These are phyloP conservation scores for Aphelinus atriplicis DNA, from an alignment of 1,140 invertebrate genomes.

Conservation along the genomic window DNA sequence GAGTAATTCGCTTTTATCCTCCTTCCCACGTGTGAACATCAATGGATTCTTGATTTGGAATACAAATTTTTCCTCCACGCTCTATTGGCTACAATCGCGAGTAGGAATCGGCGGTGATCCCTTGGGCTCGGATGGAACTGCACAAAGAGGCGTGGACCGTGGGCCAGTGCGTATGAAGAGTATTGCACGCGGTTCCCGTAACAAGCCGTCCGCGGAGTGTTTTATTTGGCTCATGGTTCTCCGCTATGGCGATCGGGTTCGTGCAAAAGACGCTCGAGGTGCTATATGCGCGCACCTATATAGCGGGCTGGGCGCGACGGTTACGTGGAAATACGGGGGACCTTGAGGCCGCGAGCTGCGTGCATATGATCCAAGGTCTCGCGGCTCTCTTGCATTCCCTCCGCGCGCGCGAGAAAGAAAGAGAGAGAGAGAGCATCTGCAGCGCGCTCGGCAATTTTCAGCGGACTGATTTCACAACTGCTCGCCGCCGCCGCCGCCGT, in stretches of 20 bases:
- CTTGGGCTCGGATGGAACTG: too few relatives aligned
- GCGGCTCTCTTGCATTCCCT: neutral
- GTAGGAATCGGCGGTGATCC: too few relatives aligned
- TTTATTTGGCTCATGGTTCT: neutral
- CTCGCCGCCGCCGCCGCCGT: neutral
- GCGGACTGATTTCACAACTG: conserved; percentile 4
- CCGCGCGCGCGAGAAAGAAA: neutral
- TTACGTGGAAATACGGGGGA: conserved; percentile 13
- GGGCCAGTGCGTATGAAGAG: too few relatives aligned
- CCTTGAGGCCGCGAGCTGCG: conserved; percentile 6
- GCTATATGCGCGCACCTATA: neutral
- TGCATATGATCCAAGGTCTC: conserved; percentile 25
- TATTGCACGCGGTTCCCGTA: conserved; percentile 13
- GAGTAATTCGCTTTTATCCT: too few relatives aligned
- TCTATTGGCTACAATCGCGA: too few relatives aligned
- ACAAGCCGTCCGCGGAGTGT: neutral
- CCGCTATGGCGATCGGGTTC: neutral
- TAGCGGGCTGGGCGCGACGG: neutral
- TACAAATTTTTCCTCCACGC: too few relatives aligned
- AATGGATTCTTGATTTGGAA: too few relatives aligned
- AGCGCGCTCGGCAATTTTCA: neutral
- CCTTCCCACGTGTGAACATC: too few relatives aligned
- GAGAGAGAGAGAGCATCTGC: neutral
- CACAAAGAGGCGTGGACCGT: too few relatives aligned
- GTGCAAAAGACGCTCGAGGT: conserved; percentile 6